A percentile compares a stretch with the other conserved stretches of the same genome.
Evolutionary conservation across 64 coral and sea anemone species (phyloP).

Genomic region (Pocillopora damicornis): DNA sequence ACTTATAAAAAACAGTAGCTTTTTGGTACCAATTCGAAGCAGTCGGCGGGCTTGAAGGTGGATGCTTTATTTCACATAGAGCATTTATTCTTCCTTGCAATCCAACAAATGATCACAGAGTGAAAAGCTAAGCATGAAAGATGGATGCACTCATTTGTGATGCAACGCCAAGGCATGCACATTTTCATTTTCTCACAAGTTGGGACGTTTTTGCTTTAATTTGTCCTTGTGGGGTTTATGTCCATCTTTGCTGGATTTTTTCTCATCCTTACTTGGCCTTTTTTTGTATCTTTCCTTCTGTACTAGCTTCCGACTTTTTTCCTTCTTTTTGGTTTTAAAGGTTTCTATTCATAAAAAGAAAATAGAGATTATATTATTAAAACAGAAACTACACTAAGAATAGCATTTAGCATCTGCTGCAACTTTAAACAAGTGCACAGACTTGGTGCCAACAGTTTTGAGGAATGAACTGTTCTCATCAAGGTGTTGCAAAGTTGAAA

Average conservation of each 20-base stretch:
- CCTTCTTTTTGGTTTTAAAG: not conserved
- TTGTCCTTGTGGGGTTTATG: not conserved
- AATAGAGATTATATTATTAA: not conserved
- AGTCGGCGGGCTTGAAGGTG: too few species aligned
- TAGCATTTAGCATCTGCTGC: not conserved
- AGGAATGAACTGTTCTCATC: too few species aligned
- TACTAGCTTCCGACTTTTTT: not conserved
- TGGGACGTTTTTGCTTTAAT: not conserved
- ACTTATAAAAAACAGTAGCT: too few species aligned
- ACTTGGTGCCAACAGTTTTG: too few species aligned
- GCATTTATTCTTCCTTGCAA: too few species aligned
- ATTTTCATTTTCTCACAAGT: not conserved
- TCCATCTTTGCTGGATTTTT: not conserved
- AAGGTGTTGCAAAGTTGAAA: too few species aligned
- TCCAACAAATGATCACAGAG: too few species aligned
- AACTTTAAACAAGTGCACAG: too few species aligned
- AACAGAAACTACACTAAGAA: not conserved
- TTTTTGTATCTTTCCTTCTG: not conserved
- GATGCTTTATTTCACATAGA: too few species aligned
- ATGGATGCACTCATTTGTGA: too few species aligned
- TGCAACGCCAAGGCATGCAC: not conserved
- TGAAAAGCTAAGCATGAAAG: too few species aligned
- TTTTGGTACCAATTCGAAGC: too few species aligned
- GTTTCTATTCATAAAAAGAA: not conserved
- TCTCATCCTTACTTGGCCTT: not conserved